Evolutionary conservation across 1,140 invertebrate genomes (phyloP).

Genomic region (Stegodyphus mimosarum): DNA sequence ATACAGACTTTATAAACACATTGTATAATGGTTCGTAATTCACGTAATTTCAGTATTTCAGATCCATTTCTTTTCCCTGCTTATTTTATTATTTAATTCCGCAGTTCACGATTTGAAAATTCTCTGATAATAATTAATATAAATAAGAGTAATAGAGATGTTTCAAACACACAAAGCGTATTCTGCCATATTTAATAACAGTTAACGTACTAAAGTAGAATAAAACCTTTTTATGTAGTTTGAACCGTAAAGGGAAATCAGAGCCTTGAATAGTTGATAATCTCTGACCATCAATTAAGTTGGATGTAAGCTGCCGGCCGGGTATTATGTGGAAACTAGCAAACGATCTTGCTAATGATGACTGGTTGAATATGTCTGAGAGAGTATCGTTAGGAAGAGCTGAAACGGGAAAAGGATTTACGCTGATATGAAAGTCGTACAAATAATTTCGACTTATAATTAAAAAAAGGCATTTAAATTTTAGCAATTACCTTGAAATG

Average conservation of each 20-base stretch:
- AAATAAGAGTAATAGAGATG: background rate
- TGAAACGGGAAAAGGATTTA: background rate
- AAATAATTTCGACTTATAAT: background rate
- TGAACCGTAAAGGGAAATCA: slow-evolving; percentile 3
- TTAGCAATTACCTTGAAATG: slow-evolving; percentile 23
- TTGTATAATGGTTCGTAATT: no score
- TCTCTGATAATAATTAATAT: no score
- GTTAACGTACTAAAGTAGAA: background rate
- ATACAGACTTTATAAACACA: no score
- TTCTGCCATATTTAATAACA: no score
- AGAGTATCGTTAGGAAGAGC: slow-evolving; percentile 26
- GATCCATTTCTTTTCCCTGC: no score
- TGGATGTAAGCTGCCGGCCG: slow-evolving; percentile 18
- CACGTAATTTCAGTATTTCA: no score
- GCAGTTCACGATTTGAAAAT: no score
- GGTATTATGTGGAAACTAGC: slow-evolving; percentile 12
- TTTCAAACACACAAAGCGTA: background rate
- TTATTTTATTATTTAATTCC: no score
- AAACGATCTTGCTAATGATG: slow-evolving; percentile 10
- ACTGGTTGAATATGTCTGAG: slow-evolving; percentile 7
- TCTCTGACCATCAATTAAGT: slow-evolving; percentile 16
- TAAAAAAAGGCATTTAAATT: background rate
- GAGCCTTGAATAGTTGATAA: background rate
- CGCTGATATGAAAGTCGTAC: background rate
- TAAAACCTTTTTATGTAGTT: slow-evolving; percentile 26